These are phyloP conservation scores for Pogonocichla stellata DNA, from an alignment of 2,113 vertebrate species.

Conservation along the genomic window DNA sequence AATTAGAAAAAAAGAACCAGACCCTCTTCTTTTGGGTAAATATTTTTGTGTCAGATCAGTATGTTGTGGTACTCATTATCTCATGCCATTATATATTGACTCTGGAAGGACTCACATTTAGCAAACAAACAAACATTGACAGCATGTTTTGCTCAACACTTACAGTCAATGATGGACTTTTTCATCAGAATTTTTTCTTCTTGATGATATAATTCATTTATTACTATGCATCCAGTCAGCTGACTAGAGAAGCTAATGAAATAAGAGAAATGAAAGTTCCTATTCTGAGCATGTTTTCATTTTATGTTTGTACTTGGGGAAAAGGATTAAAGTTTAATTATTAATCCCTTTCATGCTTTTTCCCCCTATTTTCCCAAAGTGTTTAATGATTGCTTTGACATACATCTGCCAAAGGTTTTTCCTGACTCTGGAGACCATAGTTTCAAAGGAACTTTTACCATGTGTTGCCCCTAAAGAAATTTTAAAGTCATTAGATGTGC, in stretches of 20 bases:
- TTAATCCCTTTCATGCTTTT: neutral
- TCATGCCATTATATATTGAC: neutral
- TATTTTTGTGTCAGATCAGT: neutral
- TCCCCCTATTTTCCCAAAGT: neutral
- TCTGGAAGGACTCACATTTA: neutral
- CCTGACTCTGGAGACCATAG: neutral
- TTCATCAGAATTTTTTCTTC: neutral
- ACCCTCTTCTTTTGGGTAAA: neutral
- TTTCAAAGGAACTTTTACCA: conserved; percentile 23
- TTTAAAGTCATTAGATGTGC: neutral
- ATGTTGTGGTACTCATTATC: neutral
- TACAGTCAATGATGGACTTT: neutral
- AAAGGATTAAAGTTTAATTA: conserved; percentile 15
- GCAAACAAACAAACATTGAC: neutral
- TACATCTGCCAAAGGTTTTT: neutral
- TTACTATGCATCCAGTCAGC: neutral
- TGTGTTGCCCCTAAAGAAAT: neutral
- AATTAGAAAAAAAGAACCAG: neutral
- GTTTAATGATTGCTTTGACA: neutral
- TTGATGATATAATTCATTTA: neutral
- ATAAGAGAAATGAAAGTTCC: neutral
- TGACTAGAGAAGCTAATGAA: neutral
- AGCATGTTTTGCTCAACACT: neutral
- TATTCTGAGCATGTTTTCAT: neutral
- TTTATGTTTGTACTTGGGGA: neutral